Base-by-base conservation (phyloP, 2,113 vertebrate species). In the Butorides virescens region DNA sequence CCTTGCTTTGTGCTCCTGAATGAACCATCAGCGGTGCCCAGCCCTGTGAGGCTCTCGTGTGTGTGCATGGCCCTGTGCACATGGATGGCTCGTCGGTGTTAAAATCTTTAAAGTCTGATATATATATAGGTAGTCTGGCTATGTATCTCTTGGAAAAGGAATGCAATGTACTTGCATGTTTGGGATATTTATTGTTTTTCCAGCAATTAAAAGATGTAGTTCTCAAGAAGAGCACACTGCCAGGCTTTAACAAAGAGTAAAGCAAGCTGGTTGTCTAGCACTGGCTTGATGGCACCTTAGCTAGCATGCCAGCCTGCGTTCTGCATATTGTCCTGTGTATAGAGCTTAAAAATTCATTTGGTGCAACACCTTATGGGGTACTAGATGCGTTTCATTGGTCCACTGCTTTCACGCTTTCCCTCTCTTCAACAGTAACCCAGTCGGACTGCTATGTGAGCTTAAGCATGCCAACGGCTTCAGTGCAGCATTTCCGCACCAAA, bases 381-480 rank as follows among this genome's bases (percentile, higher is more conserved):
- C 16, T 26, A 46, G 11, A 15, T n/a, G 17, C 53, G 16, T 37
- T 79, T 53, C 21, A 27, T 5, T 37, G 11, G 13, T 34, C 30
- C 6, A 3, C 37, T 82, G 59, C 25, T 73, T 88, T 81, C 50
- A 26, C 0, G 7, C 26, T 68, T 82, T 93, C 25, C 30, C 22
- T 88, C 20, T 91, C 49, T 70, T 34, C 52, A 21, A 87, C 92
- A 98, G 98, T 97, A 53, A 97, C 89, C 30, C 97, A 98, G 65
- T 97, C 98, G 1, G 98, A 99, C 59, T 98, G 98, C 82, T 99
- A 98, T 3, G 98, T 98, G 68, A 98, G 85, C 63, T 85, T 99
- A 27, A 94, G 87, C 67, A 93, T 99, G n/a, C 98, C 98, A 16
- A 98, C 98, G n/a, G 97, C 98, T 26, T 98, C 98, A 2, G 88